A percentile compares a stretch with the other conserved stretches of the same genome.
Evolutionary conservation across 2,113 vertebrate species (phyloP).

Genomic region (Eolophus roseicapilla): DNA sequence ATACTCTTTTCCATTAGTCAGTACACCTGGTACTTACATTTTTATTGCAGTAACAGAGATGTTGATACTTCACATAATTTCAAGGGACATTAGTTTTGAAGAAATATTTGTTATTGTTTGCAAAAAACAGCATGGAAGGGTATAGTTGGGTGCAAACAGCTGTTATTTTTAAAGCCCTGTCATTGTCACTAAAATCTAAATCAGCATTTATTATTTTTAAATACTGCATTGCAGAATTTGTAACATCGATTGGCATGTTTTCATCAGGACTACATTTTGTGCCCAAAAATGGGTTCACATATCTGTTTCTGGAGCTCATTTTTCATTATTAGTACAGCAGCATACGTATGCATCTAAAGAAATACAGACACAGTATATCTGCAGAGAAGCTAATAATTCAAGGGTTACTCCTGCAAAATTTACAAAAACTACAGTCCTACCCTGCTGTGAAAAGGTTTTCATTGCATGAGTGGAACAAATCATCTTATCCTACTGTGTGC

Average conservation of each 20-base stretch:
- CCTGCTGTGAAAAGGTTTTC: background rate
- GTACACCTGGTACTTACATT: background rate
- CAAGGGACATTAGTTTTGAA: background rate
- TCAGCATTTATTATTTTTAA: background rate
- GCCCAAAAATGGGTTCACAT: background rate
- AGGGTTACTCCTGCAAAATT: background rate
- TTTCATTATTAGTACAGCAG: background rate
- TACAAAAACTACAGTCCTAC: background rate
- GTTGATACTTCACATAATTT: background rate
- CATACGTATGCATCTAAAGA: background rate
- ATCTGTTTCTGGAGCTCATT: background rate
- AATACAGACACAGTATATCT: background rate
- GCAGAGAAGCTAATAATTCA: background rate
- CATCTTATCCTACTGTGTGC: background rate
- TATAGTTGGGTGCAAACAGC: background rate
- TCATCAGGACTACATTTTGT: background rate
- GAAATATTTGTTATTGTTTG: background rate
- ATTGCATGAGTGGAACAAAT: background rate
- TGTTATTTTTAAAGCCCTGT: background rate
- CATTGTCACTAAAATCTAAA: background rate
- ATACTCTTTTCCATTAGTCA: background rate
- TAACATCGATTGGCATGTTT: background rate
- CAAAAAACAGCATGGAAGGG: background rate
- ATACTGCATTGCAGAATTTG: background rate
- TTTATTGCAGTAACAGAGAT: background rate